Percentiles rank a stretch among this genome's conserved stretches.
phyloP scores from a whole-genome alignment of 1,140 invertebrate species.

The Ridgeia piscesae region DNA sequence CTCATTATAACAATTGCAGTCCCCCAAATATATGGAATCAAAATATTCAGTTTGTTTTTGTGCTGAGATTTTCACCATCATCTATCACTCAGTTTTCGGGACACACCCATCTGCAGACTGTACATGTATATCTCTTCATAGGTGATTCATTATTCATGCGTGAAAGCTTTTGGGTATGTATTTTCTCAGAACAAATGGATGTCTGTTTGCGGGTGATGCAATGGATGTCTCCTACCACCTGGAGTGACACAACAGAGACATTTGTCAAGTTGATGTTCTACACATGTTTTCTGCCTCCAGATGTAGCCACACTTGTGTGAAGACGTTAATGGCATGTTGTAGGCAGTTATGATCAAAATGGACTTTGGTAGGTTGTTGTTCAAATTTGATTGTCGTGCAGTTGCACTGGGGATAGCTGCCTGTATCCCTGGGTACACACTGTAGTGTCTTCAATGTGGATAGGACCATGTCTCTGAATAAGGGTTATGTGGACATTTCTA shows the following conservation, averaged over 20 bases:
- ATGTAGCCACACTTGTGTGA: not conserved
- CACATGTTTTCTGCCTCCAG: not conserved
- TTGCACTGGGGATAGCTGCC: too few relatives aligned
- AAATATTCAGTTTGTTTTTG: not conserved
- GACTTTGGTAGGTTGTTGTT: not conserved
- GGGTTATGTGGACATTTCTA: too few relatives aligned
- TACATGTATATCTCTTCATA: not conserved
- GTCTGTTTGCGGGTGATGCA: not conserved
- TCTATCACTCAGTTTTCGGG: not conserved
- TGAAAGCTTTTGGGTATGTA: not conserved
- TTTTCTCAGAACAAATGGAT: not conserved
- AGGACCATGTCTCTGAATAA: too few relatives aligned
- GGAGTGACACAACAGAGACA: not conserved
- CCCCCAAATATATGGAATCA: not conserved
- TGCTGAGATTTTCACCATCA: not conserved
- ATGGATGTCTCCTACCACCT: not conserved
- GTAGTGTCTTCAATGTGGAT: too few relatives aligned
- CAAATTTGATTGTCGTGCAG: too few relatives aligned
- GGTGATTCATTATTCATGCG: not conserved
- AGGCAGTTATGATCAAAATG: not conserved
- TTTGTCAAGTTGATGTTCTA: not conserved
- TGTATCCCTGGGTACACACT: too few relatives aligned
- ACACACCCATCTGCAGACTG: not conserved
- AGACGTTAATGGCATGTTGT: not conserved
- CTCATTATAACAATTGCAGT: not conserved